phyloP scores from a whole-genome alignment of 2,888 invertebrate genomes.

The Dusona sp. region DNA sequence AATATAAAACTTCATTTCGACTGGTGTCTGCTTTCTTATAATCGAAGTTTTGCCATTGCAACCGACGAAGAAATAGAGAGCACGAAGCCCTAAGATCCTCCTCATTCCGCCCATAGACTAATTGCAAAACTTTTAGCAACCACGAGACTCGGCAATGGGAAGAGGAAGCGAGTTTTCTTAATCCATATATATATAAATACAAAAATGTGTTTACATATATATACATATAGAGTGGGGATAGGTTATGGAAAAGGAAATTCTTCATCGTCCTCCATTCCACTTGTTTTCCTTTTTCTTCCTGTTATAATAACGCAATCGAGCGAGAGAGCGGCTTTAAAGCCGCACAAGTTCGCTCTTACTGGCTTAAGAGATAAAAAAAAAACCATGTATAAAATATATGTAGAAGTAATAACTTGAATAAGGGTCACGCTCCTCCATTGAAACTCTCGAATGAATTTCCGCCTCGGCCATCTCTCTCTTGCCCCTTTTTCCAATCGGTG shows the following conservation, averaged over 20 bases:
- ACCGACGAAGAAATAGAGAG: constrained; percentile 56
- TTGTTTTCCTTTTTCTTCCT: constrained; percentile 36
- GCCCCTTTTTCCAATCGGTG: constrained; percentile 39
- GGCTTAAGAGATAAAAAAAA: constrained; percentile 44
- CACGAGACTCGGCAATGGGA: constrained; percentile 32
- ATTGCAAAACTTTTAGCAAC: constrained; percentile 70
- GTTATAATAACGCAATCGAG: constrained; percentile 61
- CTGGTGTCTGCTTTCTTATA: constrained; percentile 63
- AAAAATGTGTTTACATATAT: neutral
- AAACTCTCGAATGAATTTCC: constrained; percentile 71
- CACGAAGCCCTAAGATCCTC: constrained; percentile 27
- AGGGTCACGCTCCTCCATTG: constrained; percentile 69
- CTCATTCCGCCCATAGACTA: constrained; percentile 46
- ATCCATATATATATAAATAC: constrained; percentile 22
- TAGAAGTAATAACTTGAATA: constrained; percentile 73
- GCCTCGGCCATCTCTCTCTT: constrained; percentile 24
- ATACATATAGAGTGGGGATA: neutral
- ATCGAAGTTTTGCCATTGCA: constrained; percentile 61
- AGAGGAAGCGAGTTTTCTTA: constrained; percentile 34
- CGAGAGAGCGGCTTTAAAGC: constrained; percentile 25
- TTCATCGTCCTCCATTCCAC: constrained; percentile 23
- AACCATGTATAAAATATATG: constrained; percentile 44
- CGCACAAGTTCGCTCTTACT: constrained; percentile 4
- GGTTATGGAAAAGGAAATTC: constrained; percentile 50
- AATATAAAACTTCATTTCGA: constrained; percentile 24